phyloP scores from a whole-genome alignment of 1,140 invertebrate genomes.

The Bombus waltoni region DNA sequence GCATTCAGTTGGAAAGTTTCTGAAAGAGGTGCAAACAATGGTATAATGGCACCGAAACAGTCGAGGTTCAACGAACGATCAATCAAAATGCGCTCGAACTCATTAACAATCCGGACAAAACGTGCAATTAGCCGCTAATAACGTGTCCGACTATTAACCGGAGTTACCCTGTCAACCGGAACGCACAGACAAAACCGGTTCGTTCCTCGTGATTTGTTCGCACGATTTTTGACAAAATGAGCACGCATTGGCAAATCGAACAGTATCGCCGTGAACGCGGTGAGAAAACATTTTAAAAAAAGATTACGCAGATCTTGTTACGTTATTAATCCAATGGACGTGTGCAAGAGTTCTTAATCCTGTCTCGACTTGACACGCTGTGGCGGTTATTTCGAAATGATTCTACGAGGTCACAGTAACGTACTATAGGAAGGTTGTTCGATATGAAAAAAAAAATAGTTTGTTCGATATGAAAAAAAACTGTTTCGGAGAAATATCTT shows the following conservation, averaged over 20 bases:
- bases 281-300: not conserved
- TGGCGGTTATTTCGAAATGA: not conserved
- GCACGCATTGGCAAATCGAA: constrained; percentile 13
- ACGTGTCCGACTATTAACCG: constrained; percentile 59
- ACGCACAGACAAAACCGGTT: constrained; percentile 75
- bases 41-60: constrained; percentile 15
- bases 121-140: constrained; percentile 72
- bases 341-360: constrained; percentile 12
- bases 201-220: constrained; percentile 49
- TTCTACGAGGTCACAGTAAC: not conserved
- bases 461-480: not conserved
- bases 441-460: not conserved
- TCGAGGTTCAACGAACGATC: constrained; percentile 36
- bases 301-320: not conserved
- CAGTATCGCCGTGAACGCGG: constrained; percentile 1
- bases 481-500: not conserved
- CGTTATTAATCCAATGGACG: constrained; percentile 2
- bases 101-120: constrained; percentile 44
- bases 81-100: constrained; percentile 56
- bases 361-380: not conserved
- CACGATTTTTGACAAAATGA: constrained; percentile 38
- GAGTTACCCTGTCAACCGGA: constrained; percentile 68
- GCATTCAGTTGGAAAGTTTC: not conserved
- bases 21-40: not conserved
- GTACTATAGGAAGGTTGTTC: too few species aligned